phyloP scores from a whole-genome alignment of 2,888 invertebrate genomes.

The Ochropleura leucogaster region DNA sequence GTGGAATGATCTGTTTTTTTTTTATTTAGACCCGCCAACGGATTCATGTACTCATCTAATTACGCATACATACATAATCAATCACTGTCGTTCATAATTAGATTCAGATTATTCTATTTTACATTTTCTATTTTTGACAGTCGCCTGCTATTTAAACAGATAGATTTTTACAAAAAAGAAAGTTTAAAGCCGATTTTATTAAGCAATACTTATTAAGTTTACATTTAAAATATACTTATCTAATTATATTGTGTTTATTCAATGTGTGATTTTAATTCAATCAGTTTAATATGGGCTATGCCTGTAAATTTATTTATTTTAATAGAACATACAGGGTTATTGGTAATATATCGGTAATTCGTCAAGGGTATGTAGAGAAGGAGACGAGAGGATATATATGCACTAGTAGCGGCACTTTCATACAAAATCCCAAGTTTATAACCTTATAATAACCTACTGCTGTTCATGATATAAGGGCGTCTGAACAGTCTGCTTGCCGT shows the following conservation, averaged over 20 bases:
- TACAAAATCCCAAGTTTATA: too few species aligned
- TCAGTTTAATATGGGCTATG: too few species aligned
- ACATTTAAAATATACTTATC: not conserved
- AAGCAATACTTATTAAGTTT: not conserved
- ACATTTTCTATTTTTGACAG: not conserved
- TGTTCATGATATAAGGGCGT: too few species aligned
- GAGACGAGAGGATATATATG: too few species aligned
- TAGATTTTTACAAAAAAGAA: not conserved
- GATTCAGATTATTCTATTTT: not conserved
- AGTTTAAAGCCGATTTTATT: not conserved
- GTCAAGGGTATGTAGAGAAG: not conserved
- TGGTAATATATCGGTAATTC: not conserved
- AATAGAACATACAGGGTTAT: not conserved
- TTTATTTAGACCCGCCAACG: not conserved
- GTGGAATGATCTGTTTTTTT: conserved; percentile 29
- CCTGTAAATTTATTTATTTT: too few species aligned
- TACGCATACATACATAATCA: not conserved
- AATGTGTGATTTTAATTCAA: too few species aligned
- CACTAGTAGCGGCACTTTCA: too few species aligned
- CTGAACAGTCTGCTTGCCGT: too few species aligned
- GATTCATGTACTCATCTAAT: too few species aligned
- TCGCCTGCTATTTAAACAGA: not conserved
- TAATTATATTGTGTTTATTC: too few species aligned
- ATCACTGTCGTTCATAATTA: not conserved
- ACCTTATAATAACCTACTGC: too few species aligned